A percentile compares a stretch with the other conserved stretches of the same genome.
Evolutionary conservation across 1,140 invertebrate genomes (phyloP).

Genomic region (Mesaphorura yosii): DNA sequence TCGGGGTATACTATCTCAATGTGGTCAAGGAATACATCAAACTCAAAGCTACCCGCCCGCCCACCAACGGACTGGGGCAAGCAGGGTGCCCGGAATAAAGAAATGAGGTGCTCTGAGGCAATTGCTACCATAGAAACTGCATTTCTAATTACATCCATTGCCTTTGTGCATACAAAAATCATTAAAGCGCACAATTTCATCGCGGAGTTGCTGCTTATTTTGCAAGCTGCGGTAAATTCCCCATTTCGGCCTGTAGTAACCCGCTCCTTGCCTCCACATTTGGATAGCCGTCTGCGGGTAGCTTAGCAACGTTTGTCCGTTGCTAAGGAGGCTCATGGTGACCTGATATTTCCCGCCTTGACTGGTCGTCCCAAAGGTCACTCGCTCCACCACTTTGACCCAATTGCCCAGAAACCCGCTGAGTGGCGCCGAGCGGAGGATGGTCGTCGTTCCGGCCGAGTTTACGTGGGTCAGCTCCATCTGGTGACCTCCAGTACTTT

Average conservation of each 20-base stretch:
- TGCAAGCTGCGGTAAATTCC: conserved; percentile 15
- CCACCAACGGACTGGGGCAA: no score
- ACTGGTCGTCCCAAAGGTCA: conserved; percentile 7
- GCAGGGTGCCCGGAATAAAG: no score
- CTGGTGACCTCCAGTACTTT: neutral
- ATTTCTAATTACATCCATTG: conserved; percentile 5
- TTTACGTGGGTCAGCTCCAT: conserved; percentile 10
- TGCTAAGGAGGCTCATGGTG: neutral
- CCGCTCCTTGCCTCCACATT: conserved; percentile 14
- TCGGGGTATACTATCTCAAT: no score
- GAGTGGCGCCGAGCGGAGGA: neutral
- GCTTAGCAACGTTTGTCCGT: neutral
- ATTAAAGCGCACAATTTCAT: conserved; percentile 21
- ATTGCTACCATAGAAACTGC: no score
- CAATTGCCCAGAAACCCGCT: conserved; percentile 7
- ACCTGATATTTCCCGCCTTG: conserved; percentile 11
- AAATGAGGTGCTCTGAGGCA: no score
- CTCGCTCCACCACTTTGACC: conserved; percentile 6
- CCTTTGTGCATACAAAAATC: conserved; percentile 16
- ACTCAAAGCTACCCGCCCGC: no score
- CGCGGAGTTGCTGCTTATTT: conserved; percentile 1
- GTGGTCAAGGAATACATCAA: no score
- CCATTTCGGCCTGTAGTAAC: conserved; percentile 10
- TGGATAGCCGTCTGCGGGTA: conserved; percentile 4
- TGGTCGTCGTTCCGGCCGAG: conserved; percentile 1